Conservation (phyloP, 1,140 invertebrate species). For the Charaxes varanes region DNA sequence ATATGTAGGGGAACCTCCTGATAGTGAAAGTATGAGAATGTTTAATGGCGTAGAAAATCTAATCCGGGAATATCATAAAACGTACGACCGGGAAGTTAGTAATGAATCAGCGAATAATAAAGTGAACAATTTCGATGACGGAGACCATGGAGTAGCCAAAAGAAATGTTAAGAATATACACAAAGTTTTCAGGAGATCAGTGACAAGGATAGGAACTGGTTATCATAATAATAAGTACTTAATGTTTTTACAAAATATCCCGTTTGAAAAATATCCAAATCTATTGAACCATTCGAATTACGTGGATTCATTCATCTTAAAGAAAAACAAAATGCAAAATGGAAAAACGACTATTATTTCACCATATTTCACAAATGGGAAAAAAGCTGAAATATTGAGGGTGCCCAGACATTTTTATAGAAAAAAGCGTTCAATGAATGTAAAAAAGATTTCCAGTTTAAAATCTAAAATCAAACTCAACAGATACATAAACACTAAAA, state of each 20-base stretch:
- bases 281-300: background rate
- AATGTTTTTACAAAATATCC: background rate
- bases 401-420: constrained; percentile 26
- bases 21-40: constrained; percentile 44
- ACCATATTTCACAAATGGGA: no score
- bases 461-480: constrained; percentile 38
- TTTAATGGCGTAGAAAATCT: constrained; percentile 54
- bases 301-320: no score
- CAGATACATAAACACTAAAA: constrained; percentile 41
- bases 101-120: constrained; percentile 6
- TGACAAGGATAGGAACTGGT: background rate
- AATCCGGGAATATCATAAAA: constrained; percentile 43
- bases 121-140: constrained; percentile 8
- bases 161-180: constrained; percentile 20
- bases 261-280: constrained; percentile 2
- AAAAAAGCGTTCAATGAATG: constrained; percentile 31
- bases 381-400: constrained; percentile 37
- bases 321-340: constrained; percentile 30
- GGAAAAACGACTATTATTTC: constrained; percentile 32
- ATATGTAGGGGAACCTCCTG: constrained; percentile 50
- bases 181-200: constrained; percentile 8
- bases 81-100: constrained; percentile 7
- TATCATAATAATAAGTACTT: background rate
- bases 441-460: constrained; percentile 40
- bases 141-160: constrained; percentile 26